Percentiles rank a stretch among this genome's conserved stretches.
phyloP scores from a whole-genome alignment of 1,140 invertebrate genomes.

The Drosophila mauritiana region DNA sequence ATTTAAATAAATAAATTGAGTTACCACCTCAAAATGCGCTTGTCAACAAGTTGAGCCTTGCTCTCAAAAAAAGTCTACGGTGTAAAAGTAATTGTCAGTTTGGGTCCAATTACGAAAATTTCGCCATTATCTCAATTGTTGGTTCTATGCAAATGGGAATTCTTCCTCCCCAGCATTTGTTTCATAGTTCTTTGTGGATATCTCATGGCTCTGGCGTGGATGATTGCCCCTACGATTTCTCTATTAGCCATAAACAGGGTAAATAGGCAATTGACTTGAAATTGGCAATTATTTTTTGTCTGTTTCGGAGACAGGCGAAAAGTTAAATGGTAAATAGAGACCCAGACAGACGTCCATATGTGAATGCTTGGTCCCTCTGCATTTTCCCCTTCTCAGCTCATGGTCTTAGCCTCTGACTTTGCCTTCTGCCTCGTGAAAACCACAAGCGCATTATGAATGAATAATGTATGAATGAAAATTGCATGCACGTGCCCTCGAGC shows the following conservation, averaged over 20 bases:
- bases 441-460: conserved; percentile 79
- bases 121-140: conserved; percentile 73
- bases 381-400: background rate
- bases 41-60: conserved; percentile 74
- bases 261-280: conserved; percentile 83
- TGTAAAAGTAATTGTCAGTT: conserved; percentile 51
- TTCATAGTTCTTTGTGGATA: conserved; percentile 30
- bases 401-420: background rate
- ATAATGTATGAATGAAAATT: conserved; percentile 84
- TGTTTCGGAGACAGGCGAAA: conserved; percentile 48
- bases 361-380: conserved; percentile 46
- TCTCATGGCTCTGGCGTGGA: conserved; percentile 16
- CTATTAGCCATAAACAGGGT: conserved; percentile 81
- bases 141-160: conserved; percentile 68
- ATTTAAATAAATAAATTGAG: conserved; percentile 84
- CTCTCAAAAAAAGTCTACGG: conserved; percentile 6
- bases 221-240: conserved; percentile 72
- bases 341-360: conserved; percentile 61
- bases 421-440: conserved; percentile 30
- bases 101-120: conserved; percentile 62
- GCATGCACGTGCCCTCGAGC: conserved; percentile 80
- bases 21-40: conserved; percentile 70
- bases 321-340: conserved; percentile 51
- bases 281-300: conserved; percentile 79
- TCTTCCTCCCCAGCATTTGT: conserved; percentile 26